Conservation (phyloP, 2,797 vertebrate species). For the Galago senegalensis region DNA sequence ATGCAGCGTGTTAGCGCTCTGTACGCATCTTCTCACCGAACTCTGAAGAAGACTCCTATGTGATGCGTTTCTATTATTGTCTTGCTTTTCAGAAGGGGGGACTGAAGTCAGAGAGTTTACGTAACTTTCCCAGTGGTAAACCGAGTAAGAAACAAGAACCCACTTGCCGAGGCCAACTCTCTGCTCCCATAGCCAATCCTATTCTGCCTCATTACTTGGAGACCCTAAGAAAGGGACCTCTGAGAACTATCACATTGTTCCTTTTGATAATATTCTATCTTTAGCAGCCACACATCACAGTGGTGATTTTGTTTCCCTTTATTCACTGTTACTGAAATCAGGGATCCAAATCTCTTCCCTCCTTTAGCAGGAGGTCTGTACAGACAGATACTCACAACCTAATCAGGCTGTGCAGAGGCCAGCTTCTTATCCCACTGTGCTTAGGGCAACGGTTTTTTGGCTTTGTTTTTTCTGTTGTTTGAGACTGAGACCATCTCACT, state of each 20-base stretch:
- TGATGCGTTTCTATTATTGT: not conserved
- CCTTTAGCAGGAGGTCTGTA: not conserved
- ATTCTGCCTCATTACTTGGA: not conserved
- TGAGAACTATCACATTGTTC: not conserved
- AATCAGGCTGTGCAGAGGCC: not conserved
- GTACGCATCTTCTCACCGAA: not conserved
- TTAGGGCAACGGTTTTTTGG: not conserved
- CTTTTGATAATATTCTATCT: constrained; percentile 37
- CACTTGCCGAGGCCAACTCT: not conserved
- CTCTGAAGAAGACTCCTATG: not conserved
- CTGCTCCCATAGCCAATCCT: too few species aligned
- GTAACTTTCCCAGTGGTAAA: not conserved
- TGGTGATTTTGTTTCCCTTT: not conserved
- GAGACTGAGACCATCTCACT: too few species aligned
- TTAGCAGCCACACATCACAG: not conserved
- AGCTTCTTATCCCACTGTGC: not conserved
- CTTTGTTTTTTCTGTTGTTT: not conserved
- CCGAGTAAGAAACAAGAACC: not conserved
- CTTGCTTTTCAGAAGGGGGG: not conserved
- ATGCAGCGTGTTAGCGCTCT: not conserved
- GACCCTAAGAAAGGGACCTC: not conserved
- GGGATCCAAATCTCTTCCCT: not conserved
- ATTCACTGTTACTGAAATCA: not conserved
- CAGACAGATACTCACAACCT: not conserved
- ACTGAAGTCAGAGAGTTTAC: not conserved